These are phyloP conservation scores for Eupithecia insigniata DNA, from an alignment of 2,888 invertebrate species.

Conservation along the genomic window DNA sequence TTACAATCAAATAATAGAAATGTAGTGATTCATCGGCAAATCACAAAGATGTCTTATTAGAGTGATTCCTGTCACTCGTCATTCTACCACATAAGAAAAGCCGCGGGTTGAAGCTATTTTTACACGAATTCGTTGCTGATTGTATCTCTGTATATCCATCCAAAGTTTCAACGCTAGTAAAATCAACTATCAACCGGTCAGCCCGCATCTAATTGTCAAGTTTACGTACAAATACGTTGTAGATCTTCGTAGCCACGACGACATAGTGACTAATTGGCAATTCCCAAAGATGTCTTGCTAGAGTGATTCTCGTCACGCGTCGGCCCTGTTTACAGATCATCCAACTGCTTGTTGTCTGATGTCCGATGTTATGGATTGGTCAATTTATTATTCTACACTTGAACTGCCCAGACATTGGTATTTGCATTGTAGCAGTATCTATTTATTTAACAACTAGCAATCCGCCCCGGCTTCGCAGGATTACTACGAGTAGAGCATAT, in stretches of 20 bases:
- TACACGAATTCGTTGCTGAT: neutral
- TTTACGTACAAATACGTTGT: neutral
- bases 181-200: neutral
- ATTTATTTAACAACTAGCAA: too few relatives aligned
- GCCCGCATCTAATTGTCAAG: neutral
- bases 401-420: neutral
- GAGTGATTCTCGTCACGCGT: constrained; percentile 49
- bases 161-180: neutral
- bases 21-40: neutral
- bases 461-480: too few relatives aligned
- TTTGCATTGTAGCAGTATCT: neutral
- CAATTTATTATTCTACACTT: neutral
- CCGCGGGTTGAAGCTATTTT: neutral
- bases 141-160: too few relatives aligned
- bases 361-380: constrained; percentile 27
- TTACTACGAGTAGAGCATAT: too few relatives aligned
- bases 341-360: constrained; percentile 22
- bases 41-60: neutral
- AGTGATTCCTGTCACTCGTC: neutral
- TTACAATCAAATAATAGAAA: too few relatives aligned
- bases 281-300: constrained; percentile 48
- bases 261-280: constrained; percentile 51
- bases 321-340: constrained; percentile 44
- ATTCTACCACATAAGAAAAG: neutral
- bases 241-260: neutral